Evolutionary conservation across 1,140 invertebrate genomes (phyloP).

Genomic region (Sinonovacula constricta): DNA sequence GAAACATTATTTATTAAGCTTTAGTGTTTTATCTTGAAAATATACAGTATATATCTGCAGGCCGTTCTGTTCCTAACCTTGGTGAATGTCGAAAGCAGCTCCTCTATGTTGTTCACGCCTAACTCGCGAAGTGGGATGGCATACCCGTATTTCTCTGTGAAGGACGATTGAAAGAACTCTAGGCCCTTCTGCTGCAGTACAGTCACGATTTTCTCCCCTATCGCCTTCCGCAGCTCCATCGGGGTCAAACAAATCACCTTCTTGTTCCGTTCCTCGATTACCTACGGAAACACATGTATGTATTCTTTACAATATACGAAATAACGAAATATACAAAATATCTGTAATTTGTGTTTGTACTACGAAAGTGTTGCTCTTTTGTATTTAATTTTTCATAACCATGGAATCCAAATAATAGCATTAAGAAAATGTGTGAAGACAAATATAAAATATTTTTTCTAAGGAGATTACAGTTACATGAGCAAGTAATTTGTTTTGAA

Average conservation of each 20-base stretch:
- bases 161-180: constrained; percentile 70
- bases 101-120: constrained; percentile 62
- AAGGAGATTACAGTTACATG: too few relatives aligned
- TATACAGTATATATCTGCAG: too few relatives aligned
- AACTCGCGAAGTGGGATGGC: constrained; percentile 72
- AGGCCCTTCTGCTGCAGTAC: constrained; percentile 72
- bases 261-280: constrained; percentile 77
- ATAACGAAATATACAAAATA: too few relatives aligned
- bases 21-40: too few relatives aligned
- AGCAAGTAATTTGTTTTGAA: too few relatives aligned
- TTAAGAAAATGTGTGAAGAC: too few relatives aligned
- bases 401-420: too few relatives aligned
- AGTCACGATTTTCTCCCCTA: constrained; percentile 77
- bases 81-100: constrained; percentile 71
- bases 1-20: too few relatives aligned
- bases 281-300: constrained; percentile 47
- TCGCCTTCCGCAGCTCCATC: constrained; percentile 77
- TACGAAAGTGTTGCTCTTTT: background rate
- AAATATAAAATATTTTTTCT: too few relatives aligned
- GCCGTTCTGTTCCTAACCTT: constrained; percentile 73
- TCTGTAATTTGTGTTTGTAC: background rate
- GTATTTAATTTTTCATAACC: background rate
- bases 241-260: constrained; percentile 77
- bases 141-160: constrained; percentile 76
- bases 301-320: too few relatives aligned